A percentile compares a stretch with the other conserved stretches of the same genome.
phyloP scores from a whole-genome alignment of 2,797 vertebrate genomes.

The Myotis findleyi region DNA sequence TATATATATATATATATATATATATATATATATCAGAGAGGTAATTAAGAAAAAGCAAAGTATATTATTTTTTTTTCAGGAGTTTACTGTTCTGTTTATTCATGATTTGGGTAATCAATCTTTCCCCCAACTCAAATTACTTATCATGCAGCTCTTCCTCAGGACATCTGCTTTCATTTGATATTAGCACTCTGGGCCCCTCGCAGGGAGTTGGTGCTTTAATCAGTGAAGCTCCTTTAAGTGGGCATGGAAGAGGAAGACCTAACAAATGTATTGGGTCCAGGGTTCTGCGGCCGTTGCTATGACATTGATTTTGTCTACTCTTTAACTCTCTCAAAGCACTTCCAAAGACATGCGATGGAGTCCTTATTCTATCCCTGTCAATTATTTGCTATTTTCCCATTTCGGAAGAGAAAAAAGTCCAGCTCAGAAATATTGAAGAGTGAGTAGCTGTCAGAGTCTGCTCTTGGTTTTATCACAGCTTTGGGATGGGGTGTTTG shows the following conservation, averaged over 20 bases:
- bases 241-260: not conserved
- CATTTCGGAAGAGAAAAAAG: conserved; percentile 8
- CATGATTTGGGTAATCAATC: not conserved
- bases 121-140: conserved; percentile 27
- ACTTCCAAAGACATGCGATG: conserved; percentile 5
- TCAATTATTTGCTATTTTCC: conserved; percentile 16
- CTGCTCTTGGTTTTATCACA: not conserved
- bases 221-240: not conserved
- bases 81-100: conserved; percentile 37
- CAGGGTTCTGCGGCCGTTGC: not conserved
- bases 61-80: not conserved
- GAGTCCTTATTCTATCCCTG: conserved; percentile 31
- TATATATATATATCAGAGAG: not conserved
- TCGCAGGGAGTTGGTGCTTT: conserved; percentile 21
- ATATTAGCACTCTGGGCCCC: not conserved
- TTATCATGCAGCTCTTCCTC: conserved; percentile 10
- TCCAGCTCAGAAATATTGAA: not conserved
- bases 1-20: not conserved
- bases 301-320: not conserved
- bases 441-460: not conserved
- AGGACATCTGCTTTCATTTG: not conserved
- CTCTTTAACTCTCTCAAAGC: conserved; percentile 44
- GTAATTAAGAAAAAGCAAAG: conserved; percentile 22
- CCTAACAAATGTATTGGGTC: not conserved
- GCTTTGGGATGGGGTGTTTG: not conserved